Evolutionary conservation across 2,888 invertebrate genomes (phyloP).

Genomic region (Phlogophora meticulosa): DNA sequence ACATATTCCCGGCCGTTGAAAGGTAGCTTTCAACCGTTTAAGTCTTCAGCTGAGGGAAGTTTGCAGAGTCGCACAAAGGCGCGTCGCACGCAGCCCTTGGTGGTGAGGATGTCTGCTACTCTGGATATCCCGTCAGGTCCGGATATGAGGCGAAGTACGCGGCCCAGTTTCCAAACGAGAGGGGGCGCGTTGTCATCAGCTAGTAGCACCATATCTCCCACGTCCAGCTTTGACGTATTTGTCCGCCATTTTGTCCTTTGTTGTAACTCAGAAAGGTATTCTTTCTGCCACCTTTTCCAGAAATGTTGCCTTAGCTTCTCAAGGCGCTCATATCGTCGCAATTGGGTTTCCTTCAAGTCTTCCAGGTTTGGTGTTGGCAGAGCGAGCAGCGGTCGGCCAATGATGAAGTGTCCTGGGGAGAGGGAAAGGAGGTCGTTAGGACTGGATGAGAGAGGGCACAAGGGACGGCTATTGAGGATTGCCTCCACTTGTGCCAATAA

Average conservation of each 20-base stretch:
- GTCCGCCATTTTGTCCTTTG: constrained; percentile 64
- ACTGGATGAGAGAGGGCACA: not conserved
- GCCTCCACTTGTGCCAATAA: constrained; percentile 1
- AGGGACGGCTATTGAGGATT: not conserved
- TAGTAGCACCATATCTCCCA: constrained; percentile 48
- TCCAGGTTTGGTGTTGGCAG: not conserved
- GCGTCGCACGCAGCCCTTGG: constrained; percentile 24
- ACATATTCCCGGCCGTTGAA: too few species aligned
- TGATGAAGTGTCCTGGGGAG: too few species aligned
- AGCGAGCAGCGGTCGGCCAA: not conserved
- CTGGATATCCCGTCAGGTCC: constrained; percentile 16
- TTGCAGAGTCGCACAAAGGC: constrained; percentile 20
- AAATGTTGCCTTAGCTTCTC: constrained; percentile 45
- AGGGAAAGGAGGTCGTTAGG: constrained; percentile 1
- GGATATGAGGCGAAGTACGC: constrained; percentile 6
- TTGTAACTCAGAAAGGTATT: constrained; percentile 60
- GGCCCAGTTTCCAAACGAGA: constrained; percentile 15
- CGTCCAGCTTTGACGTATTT: constrained; percentile 20
- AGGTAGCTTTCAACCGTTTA: too few species aligned
- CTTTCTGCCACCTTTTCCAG: too few species aligned
- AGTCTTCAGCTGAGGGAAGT: constrained; percentile 22
- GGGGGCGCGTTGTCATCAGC: constrained; percentile 41
- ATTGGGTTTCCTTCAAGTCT: not conserved
- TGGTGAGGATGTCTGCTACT: constrained; percentile 29
- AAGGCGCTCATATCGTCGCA: constrained; percentile 32